A percentile compares a stretch with the other conserved stretches of the same genome.
Evolutionary conservation across 2,797 vertebrate genomes (phyloP).

Genomic region (Halcyon smyrnensis): DNA sequence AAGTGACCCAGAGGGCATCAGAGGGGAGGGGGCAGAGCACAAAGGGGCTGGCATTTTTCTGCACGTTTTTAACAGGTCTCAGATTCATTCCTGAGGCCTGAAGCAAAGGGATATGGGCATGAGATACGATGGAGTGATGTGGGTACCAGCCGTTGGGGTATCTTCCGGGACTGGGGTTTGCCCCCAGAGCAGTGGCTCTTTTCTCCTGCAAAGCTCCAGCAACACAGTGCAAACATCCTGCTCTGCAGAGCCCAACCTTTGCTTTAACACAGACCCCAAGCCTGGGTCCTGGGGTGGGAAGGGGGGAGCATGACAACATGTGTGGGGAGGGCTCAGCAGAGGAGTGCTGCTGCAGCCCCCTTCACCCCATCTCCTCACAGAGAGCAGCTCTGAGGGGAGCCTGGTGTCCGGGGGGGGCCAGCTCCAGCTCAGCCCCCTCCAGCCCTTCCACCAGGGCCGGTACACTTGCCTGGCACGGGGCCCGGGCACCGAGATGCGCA

Average conservation of each 20-base stretch:
- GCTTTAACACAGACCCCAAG: neutral
- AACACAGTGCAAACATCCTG: neutral
- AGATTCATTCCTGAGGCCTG: neutral
- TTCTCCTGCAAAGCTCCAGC: neutral
- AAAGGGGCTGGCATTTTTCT: neutral
- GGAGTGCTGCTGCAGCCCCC: neutral
- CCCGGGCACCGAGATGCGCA: slow-evolving; percentile 71
- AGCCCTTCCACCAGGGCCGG: slow-evolving; percentile 84
- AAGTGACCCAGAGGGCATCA: neutral
- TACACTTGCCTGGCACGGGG: slow-evolving; percentile 88
- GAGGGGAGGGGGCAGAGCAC: neutral
- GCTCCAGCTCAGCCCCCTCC: slow-evolving; percentile 87
- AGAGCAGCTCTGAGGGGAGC: slow-evolving; percentile 77
- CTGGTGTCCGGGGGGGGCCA: slow-evolving; percentile 82
- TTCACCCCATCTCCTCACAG: slow-evolving; percentile 34
- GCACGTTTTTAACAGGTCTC: rapidly evolving
- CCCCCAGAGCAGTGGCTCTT: neutral
- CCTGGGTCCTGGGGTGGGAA: neutral
- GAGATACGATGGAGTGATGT: neutral
- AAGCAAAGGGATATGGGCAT: neutral
- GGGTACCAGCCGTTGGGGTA: neutral
- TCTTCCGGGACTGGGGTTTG: neutral
- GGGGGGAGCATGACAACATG: rapidly evolving
- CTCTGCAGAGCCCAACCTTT: neutral
- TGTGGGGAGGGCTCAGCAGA: neutral